Conservation (phyloP, 2,888 invertebrate species). For the Leistus spinibarbis region DNA sequence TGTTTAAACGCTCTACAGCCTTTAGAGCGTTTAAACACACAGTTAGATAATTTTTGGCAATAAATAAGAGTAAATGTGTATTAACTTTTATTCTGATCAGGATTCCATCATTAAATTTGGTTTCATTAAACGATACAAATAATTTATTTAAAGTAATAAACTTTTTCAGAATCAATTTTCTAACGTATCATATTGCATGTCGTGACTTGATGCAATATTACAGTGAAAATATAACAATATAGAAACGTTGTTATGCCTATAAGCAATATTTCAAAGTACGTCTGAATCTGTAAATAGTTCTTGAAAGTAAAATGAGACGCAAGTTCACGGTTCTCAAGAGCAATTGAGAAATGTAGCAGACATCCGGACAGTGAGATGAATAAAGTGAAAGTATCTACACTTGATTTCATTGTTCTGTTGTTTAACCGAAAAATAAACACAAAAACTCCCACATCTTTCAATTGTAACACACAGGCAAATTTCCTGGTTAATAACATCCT, state of each 20-base stretch:
- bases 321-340: conserved; percentile 35
- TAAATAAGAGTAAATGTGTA: too few species aligned
- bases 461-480: conserved; percentile 8
- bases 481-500: conserved; percentile 35
- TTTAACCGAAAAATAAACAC: neutral
- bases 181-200: too few species aligned
- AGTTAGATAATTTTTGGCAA: too few species aligned
- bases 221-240: too few species aligned
- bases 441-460: conserved; percentile 20
- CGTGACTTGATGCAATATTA: too few species aligned
- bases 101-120: too few species aligned
- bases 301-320: conserved; percentile 14
- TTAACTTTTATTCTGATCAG: too few species aligned
- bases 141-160: too few species aligned
- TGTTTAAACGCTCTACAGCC: too few species aligned
- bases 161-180: too few species aligned
- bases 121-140: too few species aligned
- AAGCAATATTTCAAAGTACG: neutral
- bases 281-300: neutral
- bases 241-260: neutral
- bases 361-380: conserved; percentile 22
- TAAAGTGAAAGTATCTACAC: conserved; percentile 27
- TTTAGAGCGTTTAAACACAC: too few species aligned
- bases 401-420: conserved; percentile 20
- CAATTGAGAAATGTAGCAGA: conserved; percentile 26